Evolutionary conservation across 92 coral and sea anemone genomes (phyloP).

Genomic region (Zoanthus solanderi): DNA sequence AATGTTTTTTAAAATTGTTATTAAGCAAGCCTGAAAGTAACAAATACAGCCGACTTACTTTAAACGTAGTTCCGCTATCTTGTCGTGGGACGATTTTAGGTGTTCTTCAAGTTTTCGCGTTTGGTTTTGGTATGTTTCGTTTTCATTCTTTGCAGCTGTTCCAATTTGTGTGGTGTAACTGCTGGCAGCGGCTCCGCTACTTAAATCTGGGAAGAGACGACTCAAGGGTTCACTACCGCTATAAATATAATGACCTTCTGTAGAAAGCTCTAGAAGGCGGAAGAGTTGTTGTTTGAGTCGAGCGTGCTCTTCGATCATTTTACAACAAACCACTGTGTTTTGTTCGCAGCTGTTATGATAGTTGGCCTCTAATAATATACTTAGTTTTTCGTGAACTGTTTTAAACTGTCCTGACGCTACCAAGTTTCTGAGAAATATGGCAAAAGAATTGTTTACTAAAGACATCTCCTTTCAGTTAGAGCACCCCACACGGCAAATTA

Average conservation of each 20-base stretch:
- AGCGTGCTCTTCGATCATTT: slow-evolving; percentile 74
- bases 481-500: background rate
- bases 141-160: slow-evolving; percentile 43
- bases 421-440: slow-evolving; percentile 73
- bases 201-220: slow-evolving; percentile 80
- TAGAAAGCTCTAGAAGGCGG: slow-evolving; percentile 76
- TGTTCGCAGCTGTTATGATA: slow-evolving; percentile 87
- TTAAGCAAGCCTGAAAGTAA: background rate
- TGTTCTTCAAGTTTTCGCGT: slow-evolving; percentile 74
- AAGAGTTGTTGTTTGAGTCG: slow-evolving; percentile 84
- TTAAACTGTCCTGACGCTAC: slow-evolving; percentile 72
- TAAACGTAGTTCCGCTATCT: slow-evolving; percentile 66
- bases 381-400: slow-evolving; percentile 66
- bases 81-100: slow-evolving; percentile 69
- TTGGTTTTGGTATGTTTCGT: slow-evolving; percentile 71
- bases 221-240: slow-evolving; percentile 78
- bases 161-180: slow-evolving; percentile 50
- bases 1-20: too few relatives aligned
- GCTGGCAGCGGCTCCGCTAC: slow-evolving; percentile 52
- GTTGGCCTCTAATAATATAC: slow-evolving; percentile 71
- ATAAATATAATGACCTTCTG: slow-evolving; percentile 65
- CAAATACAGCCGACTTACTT: slow-evolving; percentile 52
- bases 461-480: background rate
- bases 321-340: slow-evolving; percentile 78
- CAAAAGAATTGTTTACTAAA: slow-evolving; percentile 67